Base-by-base conservation (phyloP, 2,797 vertebrate genomes). In the Erpetoichthys calabaricus region DNA sequence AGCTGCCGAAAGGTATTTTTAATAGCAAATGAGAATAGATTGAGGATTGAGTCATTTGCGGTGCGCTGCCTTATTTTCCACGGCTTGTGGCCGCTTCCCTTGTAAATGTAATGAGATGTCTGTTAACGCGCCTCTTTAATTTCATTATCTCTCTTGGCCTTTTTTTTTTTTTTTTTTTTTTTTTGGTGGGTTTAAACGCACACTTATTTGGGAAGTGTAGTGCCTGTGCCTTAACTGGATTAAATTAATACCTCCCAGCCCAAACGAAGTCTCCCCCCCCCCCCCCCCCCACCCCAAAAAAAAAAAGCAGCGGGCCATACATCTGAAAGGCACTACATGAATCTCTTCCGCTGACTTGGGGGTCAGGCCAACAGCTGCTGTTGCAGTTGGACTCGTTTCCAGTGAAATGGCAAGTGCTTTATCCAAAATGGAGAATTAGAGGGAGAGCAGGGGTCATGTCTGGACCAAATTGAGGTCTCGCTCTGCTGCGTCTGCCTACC, bases 1-100 rank as follows among this genome's bases (percentile, higher is more conserved):
- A 82, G 84, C 81, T 76, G 90, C 92, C 91, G 87, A 87, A 83
- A 92, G 91, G 86, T 94, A 89, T 94, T 94, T 92, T 88, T 89
- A 84, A 88, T 88, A 84, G 86, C 87, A 83, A 88, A 91, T 90
- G 85, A 81, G 83, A 86, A 86, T 79, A 76, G 78, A 83, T 59
- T 80, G 83, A 79, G 85, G 85, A 80, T 69, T 70, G 79, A 84
- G 82, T 86, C 80, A 80, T 85, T 82, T 85, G 83, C 85, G 45
- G 10, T 58, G 51, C 84, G 82, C 81, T 82, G 81, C 80, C 44
- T 58, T 3, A 6, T 43, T 51, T 10, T 45, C 41, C 82, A 79
- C 81, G 79, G 78, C 80, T 78, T 83, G 77, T 71, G 81, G 77
- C 76, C 73, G 80, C 81, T 83, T 80, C 81, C 76, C 80, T 70